Base-by-base conservation (phyloP, 2,888 invertebrate genomes). In the Strigamia transsilvanica region DNA sequence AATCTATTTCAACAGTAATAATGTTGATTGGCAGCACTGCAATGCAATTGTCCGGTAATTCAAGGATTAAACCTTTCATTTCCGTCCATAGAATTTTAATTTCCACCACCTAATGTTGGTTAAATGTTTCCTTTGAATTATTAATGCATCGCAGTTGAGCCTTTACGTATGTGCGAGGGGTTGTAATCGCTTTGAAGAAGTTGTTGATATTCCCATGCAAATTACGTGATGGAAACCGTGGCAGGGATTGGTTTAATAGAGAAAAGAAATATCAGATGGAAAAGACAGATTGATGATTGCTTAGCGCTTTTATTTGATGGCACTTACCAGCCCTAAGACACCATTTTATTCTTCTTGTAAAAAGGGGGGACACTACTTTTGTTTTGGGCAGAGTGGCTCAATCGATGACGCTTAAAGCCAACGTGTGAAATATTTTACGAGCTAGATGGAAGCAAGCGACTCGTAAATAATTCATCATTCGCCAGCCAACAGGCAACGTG, bases 271-370 rank as follows among this genome's bases (percentile, higher is more conserved):
- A 56, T 56, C n/a, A 56, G 56, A 56, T 56, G 18, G 18, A 56
- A 56, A 56, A 56, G 21, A 73, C 73, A 73, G 73, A 73, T 73
- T 73, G 73, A 73, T 73, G 73, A 32, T 27, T 73, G 56, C 73
- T 73, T 73, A 73, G 73, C 32, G 23, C 23, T 73, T 73, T 73
- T 32, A 73, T 23, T 73, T 32, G 73, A 73, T 73, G 73, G 32
- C 23, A 73, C 73, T 32, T 32, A 3, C 73, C n/a, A 73, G 23
- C 73, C 73, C 73, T 32, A 73, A 32, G 73, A 73, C 73, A 73
- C 7, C 73, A 32, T 73, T 73, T 73, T 73, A 73, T 73, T 73
- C 27, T 73, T 73, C 27, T 73, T 73, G 23, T 73, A 73, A 73
- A 73, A 56, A n/a, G n/a, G 56, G 6, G 18, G 56, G 56, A 56